Conservation (phyloP, 2,113 vertebrate genomes). For the Gasterosteus nipponicus region DNA sequence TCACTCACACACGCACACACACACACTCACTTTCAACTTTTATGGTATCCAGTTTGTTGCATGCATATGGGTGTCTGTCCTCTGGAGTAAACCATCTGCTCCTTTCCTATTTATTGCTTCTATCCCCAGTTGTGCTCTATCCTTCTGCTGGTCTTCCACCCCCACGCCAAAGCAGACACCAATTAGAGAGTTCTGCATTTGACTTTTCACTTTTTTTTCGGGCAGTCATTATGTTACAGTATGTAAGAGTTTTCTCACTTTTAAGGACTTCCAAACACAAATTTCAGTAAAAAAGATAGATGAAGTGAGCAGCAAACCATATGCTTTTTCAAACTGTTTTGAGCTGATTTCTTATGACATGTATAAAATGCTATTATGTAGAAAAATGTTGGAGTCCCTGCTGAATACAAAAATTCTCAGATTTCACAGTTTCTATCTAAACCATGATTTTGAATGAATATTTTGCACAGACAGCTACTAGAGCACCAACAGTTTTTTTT, state of each 20-base stretch:
- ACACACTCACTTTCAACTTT: conserved; percentile 47
- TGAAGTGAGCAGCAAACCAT: conserved; percentile 28
- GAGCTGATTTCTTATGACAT: conserved; percentile 14
- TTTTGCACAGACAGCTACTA: not conserved
- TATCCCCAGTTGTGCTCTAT: conserved; percentile 79
- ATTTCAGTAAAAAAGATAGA: conserved; percentile 25
- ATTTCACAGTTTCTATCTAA: not conserved
- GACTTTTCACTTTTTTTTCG: conserved; percentile 74
- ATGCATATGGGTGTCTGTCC: conserved; percentile 69
- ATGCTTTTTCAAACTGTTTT: conserved; percentile 34
- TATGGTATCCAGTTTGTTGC: conserved; percentile 74
- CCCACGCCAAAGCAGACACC: conserved; percentile 80
- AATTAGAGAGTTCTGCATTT: conserved; percentile 82
- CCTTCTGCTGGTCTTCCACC: conserved; percentile 82
- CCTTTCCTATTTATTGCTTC: conserved; percentile 76
- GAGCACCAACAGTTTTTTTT: not conserved
- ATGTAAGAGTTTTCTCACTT: conserved; percentile 59
- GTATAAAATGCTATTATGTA: not conserved
- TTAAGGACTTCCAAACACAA: conserved; percentile 45
- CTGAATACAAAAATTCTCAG: not conserved
- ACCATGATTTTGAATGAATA: not conserved
- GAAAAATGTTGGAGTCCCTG: not conserved
- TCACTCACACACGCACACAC: not conserved
- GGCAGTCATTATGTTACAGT: conserved; percentile 66
- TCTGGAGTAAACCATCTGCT: conserved; percentile 82